Evolutionary conservation across 2,797 vertebrate species (phyloP), one percentile per base, ranked within the genome.

Genomic region (Hylomyscus alleni): DNA sequence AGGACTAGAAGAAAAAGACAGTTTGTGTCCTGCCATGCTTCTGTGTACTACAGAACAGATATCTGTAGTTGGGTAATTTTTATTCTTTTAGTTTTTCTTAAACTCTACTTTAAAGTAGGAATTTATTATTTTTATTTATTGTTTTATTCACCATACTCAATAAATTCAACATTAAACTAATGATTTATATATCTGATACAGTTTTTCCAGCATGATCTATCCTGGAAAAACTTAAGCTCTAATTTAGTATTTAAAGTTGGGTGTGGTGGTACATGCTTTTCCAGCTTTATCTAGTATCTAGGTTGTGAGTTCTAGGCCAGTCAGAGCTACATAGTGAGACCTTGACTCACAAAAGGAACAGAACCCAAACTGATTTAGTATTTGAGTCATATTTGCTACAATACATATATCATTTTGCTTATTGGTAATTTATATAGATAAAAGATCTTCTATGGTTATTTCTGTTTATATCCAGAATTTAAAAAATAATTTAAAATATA

Each of bases 381-480:
- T 56, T 88, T 87, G 50, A 73, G n/a, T 73, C 67, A 73, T 8
- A 34, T 37, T 95, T 87, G 6, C 80, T 52, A 50, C 6, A 37
- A 67, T 17, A 58, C 50, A n/a, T 22, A 9, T 40, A 31, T 54
- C 44, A 31, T 91, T 96, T 91, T 93, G 31, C 34, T 56, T 93
- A 72, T 56, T 52, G 3, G 50, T 62, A 37, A 50, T 93, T 92
- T 95, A 40, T 52, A n/a, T 50, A n/a, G 40, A 52, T 60, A 65
- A 40, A 94, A 65, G 58, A 17, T 47, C 82, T 84, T 87, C 12
- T 92, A 69, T 29, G 89, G 58, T 81, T 50, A 89, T 76, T 96
- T 95, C 94, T 52, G 20, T 92, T 82, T 95, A 60, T 69, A 34
- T 73, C 40, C 13, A 75, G 67, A 85, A 94, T 90, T 94, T 95